phyloP scores from a whole-genome alignment of 2,888 invertebrate genomes.

The Cataglyphis cursor region DNA sequence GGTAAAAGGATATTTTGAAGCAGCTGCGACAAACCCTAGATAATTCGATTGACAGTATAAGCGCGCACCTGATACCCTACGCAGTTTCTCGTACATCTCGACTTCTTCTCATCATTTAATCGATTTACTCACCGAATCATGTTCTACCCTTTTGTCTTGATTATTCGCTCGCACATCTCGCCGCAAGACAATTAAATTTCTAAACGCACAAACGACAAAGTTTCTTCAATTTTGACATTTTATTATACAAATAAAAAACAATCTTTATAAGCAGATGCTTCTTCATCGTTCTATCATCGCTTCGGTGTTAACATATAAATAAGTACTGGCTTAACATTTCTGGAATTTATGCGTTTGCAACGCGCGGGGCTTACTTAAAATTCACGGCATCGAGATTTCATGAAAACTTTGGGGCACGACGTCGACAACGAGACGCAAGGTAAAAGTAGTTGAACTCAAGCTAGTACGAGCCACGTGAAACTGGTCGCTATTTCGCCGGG shows the following conservation, averaged over 20 bases:
- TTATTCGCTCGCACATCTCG: constrained; percentile 36
- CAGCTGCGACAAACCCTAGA: constrained; percentile 59
- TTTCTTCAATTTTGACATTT: constrained; percentile 1
- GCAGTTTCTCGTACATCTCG: constrained; percentile 46
- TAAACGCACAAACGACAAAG: constrained; percentile 13
- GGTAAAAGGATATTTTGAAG: constrained; percentile 50
- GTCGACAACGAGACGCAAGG: constrained; percentile 46
- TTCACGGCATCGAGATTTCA: constrained; percentile 28
- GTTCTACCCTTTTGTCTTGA: constrained; percentile 21
- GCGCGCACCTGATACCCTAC: constrained; percentile 50
- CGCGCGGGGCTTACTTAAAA: constrained; percentile 26
- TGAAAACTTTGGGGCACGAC: constrained; percentile 28
- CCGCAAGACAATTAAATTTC: constrained; percentile 45
- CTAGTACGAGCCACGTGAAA: constrained; percentile 77
- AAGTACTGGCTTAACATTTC: constrained; percentile 10
- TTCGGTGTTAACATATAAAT: constrained; percentile 26
- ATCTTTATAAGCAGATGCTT: background rate
- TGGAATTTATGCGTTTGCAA: background rate
- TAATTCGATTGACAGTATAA: constrained; percentile 71
- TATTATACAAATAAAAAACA: background rate
- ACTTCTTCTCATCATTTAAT: constrained; percentile 39
- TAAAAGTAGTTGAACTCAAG: constrained; percentile 71
- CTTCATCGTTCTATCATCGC: background rate
- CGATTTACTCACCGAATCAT: constrained; percentile 39
- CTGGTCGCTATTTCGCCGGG: constrained; percentile 77